These are phyloP conservation scores for Oscheius onirici DNA, from an alignment of 2,888 invertebrate species.

Conservation along the genomic window DNA sequence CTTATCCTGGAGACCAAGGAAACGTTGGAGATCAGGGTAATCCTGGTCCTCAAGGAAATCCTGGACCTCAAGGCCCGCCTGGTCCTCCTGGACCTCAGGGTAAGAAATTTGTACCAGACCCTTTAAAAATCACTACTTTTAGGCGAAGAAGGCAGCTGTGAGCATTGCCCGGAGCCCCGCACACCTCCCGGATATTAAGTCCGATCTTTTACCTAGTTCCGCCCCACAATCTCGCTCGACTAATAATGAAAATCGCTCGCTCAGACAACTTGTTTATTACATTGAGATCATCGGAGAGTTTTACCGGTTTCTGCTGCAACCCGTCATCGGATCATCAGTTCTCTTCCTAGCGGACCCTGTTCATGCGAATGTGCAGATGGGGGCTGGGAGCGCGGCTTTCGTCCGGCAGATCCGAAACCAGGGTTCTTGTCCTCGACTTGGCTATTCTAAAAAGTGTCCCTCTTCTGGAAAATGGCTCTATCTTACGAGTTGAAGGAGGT, in stretches of 20 bases:
- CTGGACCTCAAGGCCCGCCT: constrained; percentile 63
- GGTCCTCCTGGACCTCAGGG: constrained; percentile 62
- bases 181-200: constrained; percentile 66
- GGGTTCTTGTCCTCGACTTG: constrained; percentile 54
- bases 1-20: constrained; percentile 48
- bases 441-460: constrained; percentile 38
- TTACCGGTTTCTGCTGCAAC: no score
- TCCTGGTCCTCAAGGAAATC: constrained; percentile 61
- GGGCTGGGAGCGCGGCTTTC: constrained; percentile 49
- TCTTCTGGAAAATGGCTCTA: constrained; percentile 30
- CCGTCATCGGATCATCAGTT: neutral
- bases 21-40: constrained; percentile 57
- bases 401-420: constrained; percentile 55
- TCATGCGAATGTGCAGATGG: constrained; percentile 40
- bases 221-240: constrained; percentile 31
- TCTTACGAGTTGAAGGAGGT: neutral
- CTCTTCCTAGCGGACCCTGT: constrained; percentile 37
- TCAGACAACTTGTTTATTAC: constrained; percentile 1
- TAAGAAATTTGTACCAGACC: constrained; percentile 12
- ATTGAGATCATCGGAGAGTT: neutral
- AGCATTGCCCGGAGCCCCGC: constrained; percentile 70
- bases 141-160: constrained; percentile 70
- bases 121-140: neutral
- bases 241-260: constrained; percentile 35
- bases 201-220: neutral